These are phyloP conservation scores for Spodoptera picta DNA, from an alignment of 2,888 invertebrate species.

Conservation along the genomic window DNA sequence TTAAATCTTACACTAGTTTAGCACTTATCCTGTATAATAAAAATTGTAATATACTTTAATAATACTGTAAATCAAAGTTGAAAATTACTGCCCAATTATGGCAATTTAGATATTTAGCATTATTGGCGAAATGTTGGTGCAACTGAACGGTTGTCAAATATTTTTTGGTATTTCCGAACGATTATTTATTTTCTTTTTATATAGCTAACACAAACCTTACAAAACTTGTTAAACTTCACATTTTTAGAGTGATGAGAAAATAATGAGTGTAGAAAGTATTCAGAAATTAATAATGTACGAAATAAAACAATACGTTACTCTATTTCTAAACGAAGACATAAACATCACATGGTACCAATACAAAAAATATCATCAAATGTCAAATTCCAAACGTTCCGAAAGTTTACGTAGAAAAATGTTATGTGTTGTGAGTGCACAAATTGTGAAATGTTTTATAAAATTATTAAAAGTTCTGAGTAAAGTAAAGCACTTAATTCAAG, in stretches of 20 bases:
- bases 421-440: no score
- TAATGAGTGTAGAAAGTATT: no score
- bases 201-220: neutral
- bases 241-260: no score
- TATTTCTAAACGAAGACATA: constrained; percentile 27
- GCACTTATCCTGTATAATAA: constrained; percentile 45
- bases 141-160: constrained; percentile 53
- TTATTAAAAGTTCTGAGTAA: no score
- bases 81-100: constrained; percentile 72
- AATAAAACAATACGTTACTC: no score
- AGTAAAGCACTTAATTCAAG: no score
- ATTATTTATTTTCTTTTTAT: neutral
- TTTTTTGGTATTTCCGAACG: constrained; percentile 36
- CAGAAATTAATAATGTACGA: no score
- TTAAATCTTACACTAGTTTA: constrained; percentile 50
- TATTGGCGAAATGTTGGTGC: constrained; percentile 64
- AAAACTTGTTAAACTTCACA: neutral
- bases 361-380: constrained; percentile 4
- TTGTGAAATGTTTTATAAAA: no score
- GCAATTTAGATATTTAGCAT: constrained; percentile 64
- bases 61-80: constrained; percentile 67
- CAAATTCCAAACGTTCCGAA: constrained; percentile 38
- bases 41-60: constrained; percentile 58
- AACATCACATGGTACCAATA: constrained; percentile 15
- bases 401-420: no score